Evolutionary conservation across 2,797 vertebrate species (phyloP), one percentile per base, ranked within the genome.

Genomic region (Semaprochilodus insignis): DNA sequence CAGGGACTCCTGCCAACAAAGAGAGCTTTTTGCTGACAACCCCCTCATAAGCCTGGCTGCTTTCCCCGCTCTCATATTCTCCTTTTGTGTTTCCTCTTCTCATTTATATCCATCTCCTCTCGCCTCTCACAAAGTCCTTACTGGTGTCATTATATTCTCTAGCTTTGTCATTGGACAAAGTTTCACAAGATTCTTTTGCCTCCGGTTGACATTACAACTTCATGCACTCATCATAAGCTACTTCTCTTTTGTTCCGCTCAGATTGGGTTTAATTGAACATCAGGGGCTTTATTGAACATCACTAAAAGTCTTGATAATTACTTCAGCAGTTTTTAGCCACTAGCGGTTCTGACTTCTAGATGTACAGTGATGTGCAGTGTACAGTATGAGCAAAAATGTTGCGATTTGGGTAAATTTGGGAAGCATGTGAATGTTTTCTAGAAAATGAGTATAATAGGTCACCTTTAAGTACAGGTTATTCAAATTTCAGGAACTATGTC

Each of bases 11-110:
- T 63, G 55, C 74, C 74, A 82, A 71, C 16, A 77, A 60, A 74
- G 6, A 21, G 69, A 54, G 48, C 11, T n/a, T n/a, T 55, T 63
- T 63, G 21, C 65, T 70, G 31, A 63, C 74, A 77, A 54, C 69
- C 27, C 10, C 67, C n/a, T 78, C 59, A 65, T 65, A 66, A 78
- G 75, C 57, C 74, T 72, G 7, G 19, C 62, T 65, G 15, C 59
- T 62, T 65, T 48, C 69, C 48, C 59, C 34, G 44, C 74, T 67
- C 52, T 74, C 23, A 25, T 81, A 34, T 76, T 81, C 48, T 59
- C 8, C 34, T 57, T 72, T 77, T 78, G 25, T 66, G 27, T 62
- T 25, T 65, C 8, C 25, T 48, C 21, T 67, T 69, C 60, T 77
- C 34, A 34, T 65, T 81, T 63, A 62, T 25, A 36, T 40, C 23